Evolutionary conservation across 2,113 vertebrate species (phyloP).

Genomic region (Rhabdomys dilectus): DNA sequence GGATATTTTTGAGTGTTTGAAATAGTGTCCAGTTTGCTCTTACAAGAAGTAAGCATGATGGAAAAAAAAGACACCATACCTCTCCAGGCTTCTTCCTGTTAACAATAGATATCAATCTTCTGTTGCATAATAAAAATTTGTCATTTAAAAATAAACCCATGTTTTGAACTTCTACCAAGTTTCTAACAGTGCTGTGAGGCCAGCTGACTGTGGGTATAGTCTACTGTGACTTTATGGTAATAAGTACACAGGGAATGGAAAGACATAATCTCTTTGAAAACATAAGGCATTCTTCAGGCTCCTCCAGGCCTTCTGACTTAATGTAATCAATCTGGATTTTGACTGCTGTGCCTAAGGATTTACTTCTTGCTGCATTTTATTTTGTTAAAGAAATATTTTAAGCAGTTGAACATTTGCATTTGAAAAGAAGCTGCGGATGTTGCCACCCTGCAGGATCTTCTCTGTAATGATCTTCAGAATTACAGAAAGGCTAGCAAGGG

Average conservation of each 20-base stretch:
- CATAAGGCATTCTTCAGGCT: background rate
- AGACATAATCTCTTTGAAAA: constrained; percentile 41
- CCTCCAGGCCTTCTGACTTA: background rate
- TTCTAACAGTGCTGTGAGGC: background rate
- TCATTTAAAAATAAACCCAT: background rate
- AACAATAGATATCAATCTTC: background rate
- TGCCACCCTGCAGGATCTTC: background rate
- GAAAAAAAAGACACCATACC: background rate
- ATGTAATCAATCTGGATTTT: constrained; percentile 21
- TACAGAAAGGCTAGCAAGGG: background rate
- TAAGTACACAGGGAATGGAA: constrained; percentile 17
- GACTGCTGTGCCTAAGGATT: background rate
- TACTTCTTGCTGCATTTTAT: constrained; percentile 39
- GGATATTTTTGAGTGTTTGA: background rate
- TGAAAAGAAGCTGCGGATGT: constrained; percentile 21
- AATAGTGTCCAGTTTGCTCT: background rate
- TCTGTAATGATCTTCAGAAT: constrained; percentile 32
- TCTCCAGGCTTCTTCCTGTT: background rate
- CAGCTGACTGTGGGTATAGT: background rate
- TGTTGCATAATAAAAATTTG: background rate
- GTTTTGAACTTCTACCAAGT: background rate
- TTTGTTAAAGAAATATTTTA: constrained; percentile 49
- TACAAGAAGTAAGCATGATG: background rate
- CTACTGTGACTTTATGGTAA: constrained; percentile 17
- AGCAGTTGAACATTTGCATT: constrained; percentile 48